Evolutionary conservation across 2,888 invertebrate genomes (phyloP).

Genomic region (Synergus laeviventris): DNA sequence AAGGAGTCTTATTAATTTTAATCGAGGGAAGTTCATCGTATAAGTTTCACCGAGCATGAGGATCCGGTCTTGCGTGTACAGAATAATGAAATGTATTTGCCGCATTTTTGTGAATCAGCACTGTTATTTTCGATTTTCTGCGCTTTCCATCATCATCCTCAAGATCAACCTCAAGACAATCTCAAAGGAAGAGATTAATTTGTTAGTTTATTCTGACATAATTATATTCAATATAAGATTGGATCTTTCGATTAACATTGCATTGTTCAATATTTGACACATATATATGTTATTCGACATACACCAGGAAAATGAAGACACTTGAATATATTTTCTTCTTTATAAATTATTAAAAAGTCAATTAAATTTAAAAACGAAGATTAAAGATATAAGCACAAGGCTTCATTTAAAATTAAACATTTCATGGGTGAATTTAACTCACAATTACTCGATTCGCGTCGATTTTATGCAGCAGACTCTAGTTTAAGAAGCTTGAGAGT

Average conservation of each 20-base stretch:
- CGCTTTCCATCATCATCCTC: neutral
- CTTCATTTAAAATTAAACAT: neutral
- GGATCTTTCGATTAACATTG: neutral
- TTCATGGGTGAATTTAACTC: neutral
- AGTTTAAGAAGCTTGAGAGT: neutral
- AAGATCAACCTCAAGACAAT: neutral
- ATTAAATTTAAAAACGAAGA: neutral
- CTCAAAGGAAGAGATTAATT: neutral
- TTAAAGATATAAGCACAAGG: neutral
- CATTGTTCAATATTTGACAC: neutral
- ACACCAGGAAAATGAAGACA: neutral
- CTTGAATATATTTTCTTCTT: neutral
- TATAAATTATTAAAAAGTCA: slow-evolving; percentile 2
- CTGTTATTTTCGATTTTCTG: slow-evolving; percentile 1
- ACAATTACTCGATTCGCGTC: neutral
- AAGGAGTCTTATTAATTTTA: slow-evolving; percentile 1
- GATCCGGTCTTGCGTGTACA: neutral
- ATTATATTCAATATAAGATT: neutral
- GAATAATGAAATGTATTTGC: neutral
- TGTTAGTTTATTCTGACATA: neutral
- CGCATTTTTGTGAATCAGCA: neutral
- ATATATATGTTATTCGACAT: neutral
- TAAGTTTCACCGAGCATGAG: neutral
- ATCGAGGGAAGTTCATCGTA: neutral
- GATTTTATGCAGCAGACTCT: neutral